Evolutionary conservation across 1,140 invertebrate genomes (phyloP).

Genomic region (Paralvinella palmiformis): DNA sequence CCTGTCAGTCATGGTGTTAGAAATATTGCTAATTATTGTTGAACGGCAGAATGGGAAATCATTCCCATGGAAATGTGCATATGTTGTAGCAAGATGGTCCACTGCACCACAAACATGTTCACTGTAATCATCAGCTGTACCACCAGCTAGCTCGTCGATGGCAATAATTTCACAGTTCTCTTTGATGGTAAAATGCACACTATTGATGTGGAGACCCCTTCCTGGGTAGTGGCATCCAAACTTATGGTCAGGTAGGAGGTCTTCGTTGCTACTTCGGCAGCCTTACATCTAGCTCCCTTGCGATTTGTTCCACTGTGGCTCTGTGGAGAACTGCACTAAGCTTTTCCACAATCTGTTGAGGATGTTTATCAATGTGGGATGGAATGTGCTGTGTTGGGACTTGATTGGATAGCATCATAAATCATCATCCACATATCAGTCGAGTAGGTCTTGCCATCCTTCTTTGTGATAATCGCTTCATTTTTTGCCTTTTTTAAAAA

Average conservation of each 20-base stretch:
- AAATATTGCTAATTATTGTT: constrained; percentile 10
- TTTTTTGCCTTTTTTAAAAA: not conserved
- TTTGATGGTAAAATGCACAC: not conserved
- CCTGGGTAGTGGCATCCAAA: not conserved
- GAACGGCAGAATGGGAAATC: not conserved
- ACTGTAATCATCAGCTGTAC: constrained; percentile 7
- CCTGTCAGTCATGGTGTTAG: constrained; percentile 17
- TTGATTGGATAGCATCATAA: not conserved
- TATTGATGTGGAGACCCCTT: constrained; percentile 7
- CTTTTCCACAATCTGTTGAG: not conserved
- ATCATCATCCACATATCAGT: not conserved
- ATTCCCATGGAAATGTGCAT: not conserved
- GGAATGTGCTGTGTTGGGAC: not conserved
- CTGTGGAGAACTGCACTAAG: not conserved
- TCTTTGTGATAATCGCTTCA: not conserved
- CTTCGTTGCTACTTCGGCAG: not conserved
- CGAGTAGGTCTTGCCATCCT: not conserved
- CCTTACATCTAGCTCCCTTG: not conserved
- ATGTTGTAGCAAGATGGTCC: not conserved
- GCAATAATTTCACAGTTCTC: not conserved
- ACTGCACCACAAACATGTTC: not conserved
- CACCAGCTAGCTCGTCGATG: constrained; percentile 7
- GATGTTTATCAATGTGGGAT: no score
- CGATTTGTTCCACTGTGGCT: not conserved
- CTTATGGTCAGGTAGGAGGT: not conserved